Evolutionary conservation across 2,888 invertebrate genomes (phyloP).

Genomic region (Netelia melanura): DNA sequence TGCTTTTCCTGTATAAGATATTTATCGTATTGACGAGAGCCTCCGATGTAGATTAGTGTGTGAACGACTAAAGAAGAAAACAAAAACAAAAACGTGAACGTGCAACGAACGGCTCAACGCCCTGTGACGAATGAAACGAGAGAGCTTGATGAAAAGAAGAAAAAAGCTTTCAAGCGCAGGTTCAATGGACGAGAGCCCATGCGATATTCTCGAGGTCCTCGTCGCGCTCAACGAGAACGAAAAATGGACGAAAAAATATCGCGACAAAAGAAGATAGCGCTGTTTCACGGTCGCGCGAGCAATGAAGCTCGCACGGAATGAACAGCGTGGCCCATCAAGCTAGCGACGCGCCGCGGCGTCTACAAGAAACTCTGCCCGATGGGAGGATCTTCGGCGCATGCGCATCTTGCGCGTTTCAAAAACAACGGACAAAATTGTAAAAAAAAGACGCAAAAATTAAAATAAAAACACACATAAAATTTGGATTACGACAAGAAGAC

Average conservation of each 20-base stretch:
- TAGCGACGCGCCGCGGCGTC: constrained; percentile 64
- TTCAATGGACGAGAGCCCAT: constrained; percentile 66
- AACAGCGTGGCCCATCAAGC: constrained; percentile 69
- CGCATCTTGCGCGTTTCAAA: constrained; percentile 7
- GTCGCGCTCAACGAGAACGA: not conserved
- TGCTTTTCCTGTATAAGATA: constrained; percentile 79
- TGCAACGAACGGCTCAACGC: constrained; percentile 18
- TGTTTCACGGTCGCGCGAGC: constrained; percentile 45
- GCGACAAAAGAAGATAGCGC: constrained; percentile 66
- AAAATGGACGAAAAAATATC: constrained; percentile 56
- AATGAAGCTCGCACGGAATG: constrained; percentile 37
- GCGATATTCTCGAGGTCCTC: constrained; percentile 1
- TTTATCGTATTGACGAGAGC: constrained; percentile 67
- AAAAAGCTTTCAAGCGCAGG: constrained; percentile 45
- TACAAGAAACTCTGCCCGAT: not conserved
- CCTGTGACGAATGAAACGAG: constrained; percentile 11
- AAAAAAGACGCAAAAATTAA: not conserved
- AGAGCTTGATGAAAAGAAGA: constrained; percentile 1
- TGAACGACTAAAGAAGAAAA: constrained; percentile 45
- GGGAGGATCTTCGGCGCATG: not conserved
- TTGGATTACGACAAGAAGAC: constrained; percentile 46
- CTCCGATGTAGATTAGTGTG: constrained; percentile 30
- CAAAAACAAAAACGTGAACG: constrained; percentile 36
- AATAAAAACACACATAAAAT: constrained; percentile 22
- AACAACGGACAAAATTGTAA: constrained; percentile 26